Base-by-base conservation (phyloP, 2,888 invertebrate species). In the Alloscopus bannaensis region DNA sequence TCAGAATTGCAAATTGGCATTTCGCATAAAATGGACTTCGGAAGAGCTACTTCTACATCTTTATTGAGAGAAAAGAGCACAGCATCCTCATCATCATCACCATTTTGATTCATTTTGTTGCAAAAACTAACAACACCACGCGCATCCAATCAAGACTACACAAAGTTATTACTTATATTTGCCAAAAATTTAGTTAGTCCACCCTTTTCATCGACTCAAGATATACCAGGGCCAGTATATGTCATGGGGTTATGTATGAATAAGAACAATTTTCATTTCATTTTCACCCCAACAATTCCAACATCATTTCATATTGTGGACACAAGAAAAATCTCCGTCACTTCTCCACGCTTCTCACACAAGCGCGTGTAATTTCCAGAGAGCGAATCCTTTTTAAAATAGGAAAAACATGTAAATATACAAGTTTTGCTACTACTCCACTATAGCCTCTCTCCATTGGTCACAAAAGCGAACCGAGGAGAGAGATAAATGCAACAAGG, bases 251-350 rank as follows among this genome's bases (percentile, higher is more conserved):
- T 47, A 47, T 47, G 52, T 52, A 52, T 52, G 24, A 47, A 60
- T 42, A 40, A 2, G 8, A 47, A 55, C 24, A 36, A 65, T 55
- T 65, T 65, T 65, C 29, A 64, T 65, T 65, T 65, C 29, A 57
- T 73, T 73, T 50, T 42, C 73, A 45, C 65, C 57, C 57, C 64
- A 65, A 55, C 64, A 73, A 73, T 3, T 73, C 65, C 47, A 40
- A 72, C 55, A 22, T 60, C 60, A 59, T 59, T 60, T 36, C 24
- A 36, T 8, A 36, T 22, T 66, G 24, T 36, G 13, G 6, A 36
- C 36, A 36, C 36, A 36, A 36, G 22, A 50, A 20, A 50, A 50
- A 50, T 1, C 20, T 50, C 22, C n/a, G n/a, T n/a, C n/a, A 20
- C 40, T 42, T 50, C 22, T n/a, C 29, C 24, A 31, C 11, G 31